These are phyloP conservation scores for Ligdia adustata DNA, from an alignment of 2,888 invertebrate species.

Conservation along the genomic window DNA sequence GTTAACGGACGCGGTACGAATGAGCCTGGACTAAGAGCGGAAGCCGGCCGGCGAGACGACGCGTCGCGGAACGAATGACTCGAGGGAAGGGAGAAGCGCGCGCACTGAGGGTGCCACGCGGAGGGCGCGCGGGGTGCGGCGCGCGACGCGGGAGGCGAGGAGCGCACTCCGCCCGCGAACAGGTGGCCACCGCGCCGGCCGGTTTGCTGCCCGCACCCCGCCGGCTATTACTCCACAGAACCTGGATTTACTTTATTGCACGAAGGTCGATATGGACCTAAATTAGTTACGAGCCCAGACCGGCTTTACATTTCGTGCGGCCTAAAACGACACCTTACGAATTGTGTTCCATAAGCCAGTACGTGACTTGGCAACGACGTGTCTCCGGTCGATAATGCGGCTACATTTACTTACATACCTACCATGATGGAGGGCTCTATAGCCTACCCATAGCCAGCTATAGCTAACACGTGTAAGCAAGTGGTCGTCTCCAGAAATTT, in stretches of 20 bases:
- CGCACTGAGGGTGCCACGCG: slow-evolving; percentile 56
- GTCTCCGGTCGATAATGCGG: slow-evolving; percentile 55
- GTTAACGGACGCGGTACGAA: slow-evolving; percentile 68
- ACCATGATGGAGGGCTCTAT: slow-evolving; percentile 11
- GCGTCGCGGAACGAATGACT: slow-evolving; percentile 81
- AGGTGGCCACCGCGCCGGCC: slow-evolving; percentile 68
- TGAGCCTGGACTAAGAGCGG: slow-evolving; percentile 62
- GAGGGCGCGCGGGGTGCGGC: slow-evolving; percentile 40
- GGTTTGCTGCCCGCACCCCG: slow-evolving; percentile 43
- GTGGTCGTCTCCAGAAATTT: slow-evolving; percentile 21
- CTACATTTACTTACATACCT: slow-evolving; percentile 34
- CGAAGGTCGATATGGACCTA: slow-evolving; percentile 62
- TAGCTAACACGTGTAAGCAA: neutral
- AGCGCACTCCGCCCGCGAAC: slow-evolving; percentile 61
- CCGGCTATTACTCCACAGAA: slow-evolving; percentile 61
- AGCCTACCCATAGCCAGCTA: slow-evolving; percentile 2
- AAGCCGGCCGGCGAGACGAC: slow-evolving; percentile 75
- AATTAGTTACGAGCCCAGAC: slow-evolving; percentile 44
- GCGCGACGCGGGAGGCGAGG: slow-evolving; percentile 39
- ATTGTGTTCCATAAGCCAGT: slow-evolving; percentile 39
- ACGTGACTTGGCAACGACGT: slow-evolving; percentile 72
- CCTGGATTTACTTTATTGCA: slow-evolving; percentile 78
- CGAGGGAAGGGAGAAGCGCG: slow-evolving; percentile 74
- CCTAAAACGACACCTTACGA: slow-evolving; percentile 45
- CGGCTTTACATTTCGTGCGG: slow-evolving; percentile 39